Conservation (phyloP, 2,888 invertebrate genomes). For the Limnephilus marmoratus region DNA sequence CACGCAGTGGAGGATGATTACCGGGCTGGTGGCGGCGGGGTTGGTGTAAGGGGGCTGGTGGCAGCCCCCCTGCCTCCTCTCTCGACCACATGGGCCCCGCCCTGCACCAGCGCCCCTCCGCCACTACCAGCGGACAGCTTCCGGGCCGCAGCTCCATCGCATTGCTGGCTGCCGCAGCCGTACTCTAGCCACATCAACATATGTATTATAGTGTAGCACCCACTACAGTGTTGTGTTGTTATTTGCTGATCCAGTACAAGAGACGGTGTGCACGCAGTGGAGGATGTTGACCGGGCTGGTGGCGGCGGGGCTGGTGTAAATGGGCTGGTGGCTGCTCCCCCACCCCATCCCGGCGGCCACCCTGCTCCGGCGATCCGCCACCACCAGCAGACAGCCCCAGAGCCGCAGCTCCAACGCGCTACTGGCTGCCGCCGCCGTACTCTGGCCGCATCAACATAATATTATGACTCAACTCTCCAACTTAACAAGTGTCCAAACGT, state of each 20-base stretch:
- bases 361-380: slow-evolving; percentile 67
- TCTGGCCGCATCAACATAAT: slow-evolving; percentile 48
- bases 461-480: slow-evolving; percentile 34
- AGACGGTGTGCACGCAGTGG: slow-evolving; percentile 76
- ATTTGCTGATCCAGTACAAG: slow-evolving; percentile 74
- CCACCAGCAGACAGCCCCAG: slow-evolving; percentile 19
- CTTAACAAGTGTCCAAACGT: slow-evolving; percentile 56
- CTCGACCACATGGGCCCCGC: slow-evolving; percentile 69
- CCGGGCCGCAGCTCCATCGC: slow-evolving; percentile 13
- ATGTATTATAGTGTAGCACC: background rate
- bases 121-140: background rate
- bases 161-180: slow-evolving; percentile 66
- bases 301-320: slow-evolving; percentile 68
- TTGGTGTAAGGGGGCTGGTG: slow-evolving; percentile 68
- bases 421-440: slow-evolving; percentile 66
- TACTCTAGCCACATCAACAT: slow-evolving; percentile 48
- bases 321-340: slow-evolving; percentile 68
- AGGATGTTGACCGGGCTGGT: slow-evolving; percentile 69
- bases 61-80: slow-evolving; percentile 64
- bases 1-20: slow-evolving; percentile 70
- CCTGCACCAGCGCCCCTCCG: slow-evolving; percentile 47
- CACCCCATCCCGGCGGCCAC: slow-evolving; percentile 67
- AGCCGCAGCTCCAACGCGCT: background rate
- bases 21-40: slow-evolving; percentile 68
- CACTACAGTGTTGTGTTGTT: background rate